Evolutionary conservation across 2,888 invertebrate genomes (phyloP).

Genomic region (Panzeria rudis): DNA sequence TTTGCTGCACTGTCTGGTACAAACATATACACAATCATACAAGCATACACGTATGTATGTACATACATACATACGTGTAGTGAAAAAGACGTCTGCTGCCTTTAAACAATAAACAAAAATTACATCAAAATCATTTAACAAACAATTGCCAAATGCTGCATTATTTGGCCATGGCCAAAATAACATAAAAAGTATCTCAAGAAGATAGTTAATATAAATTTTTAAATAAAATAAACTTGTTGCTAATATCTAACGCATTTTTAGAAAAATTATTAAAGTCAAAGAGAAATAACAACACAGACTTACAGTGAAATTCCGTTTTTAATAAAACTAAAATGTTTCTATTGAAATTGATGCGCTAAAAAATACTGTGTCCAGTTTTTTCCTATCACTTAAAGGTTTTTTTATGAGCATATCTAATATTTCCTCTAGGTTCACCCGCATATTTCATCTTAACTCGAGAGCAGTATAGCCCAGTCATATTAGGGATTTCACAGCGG

Average conservation of each 20-base stretch:
- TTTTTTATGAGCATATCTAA: too few species aligned
- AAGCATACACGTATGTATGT: neutral
- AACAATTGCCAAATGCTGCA: conserved; percentile 39
- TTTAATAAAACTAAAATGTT: too few species aligned
- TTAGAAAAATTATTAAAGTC: neutral
- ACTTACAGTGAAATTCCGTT: too few species aligned
- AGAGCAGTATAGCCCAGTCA: too few species aligned
- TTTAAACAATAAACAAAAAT: conserved; percentile 16
- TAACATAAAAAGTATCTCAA: neutral
- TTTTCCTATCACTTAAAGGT: too few species aligned
- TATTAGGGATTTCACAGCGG: too few species aligned
- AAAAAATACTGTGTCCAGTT: too few species aligned
- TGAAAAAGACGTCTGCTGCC: neutral
- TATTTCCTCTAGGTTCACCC: too few species aligned
- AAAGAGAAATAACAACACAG: too few species aligned
- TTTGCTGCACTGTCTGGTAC: neutral
- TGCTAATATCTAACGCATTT: neutral
- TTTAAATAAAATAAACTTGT: neutral
- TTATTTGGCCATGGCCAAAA: conserved; percentile 53
- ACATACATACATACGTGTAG: neutral
- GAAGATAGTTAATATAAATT: neutral
- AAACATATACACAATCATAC: neutral
- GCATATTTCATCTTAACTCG: too few species aligned
- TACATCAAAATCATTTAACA: neutral
- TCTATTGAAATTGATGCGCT: too few species aligned